Base-by-base conservation (phyloP, 1,140 invertebrate species). In the Leptinotarsa defecta region DNA sequence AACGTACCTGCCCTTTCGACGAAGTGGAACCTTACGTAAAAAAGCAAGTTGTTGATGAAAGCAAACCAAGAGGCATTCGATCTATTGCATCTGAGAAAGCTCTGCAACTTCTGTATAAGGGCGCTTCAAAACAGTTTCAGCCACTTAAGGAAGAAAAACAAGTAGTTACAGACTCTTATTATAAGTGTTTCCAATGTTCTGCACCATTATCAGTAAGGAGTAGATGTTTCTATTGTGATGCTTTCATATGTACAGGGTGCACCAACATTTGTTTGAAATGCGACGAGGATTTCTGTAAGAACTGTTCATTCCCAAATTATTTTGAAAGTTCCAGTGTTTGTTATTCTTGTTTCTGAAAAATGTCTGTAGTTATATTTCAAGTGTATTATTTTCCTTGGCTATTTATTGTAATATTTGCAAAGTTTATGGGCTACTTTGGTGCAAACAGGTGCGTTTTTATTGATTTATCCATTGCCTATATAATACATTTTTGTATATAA, bases 231-330 rank as follows among this genome's bases (percentile, higher is more conserved):
- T 73, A 65, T 73, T 73, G 71, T 49, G 71, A 73, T 13, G 22
- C 4, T 48, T 73, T 20, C 20, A 19, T 73, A 65, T 73, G 71
- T 73, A 11, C 27, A 65, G 22, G 19, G 13, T 73, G 71, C 63
- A 65, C 22, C 4, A 65, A 48, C 22, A n/a, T 49, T 65, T 73
- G 71, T 48, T 13, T 19, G 11, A 64, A 43, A 17, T 73, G 71
- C 34, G 71, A 73, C 43, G 57, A 65, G 22, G 71, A 73, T 57
- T 73, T 73, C n/a, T 73, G 71, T 48, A 73, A 65, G 48, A 73
- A 73, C 24, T 73, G 71, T 73, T 73, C 62, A 48, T 73, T 73
- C 63, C 61, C 63, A 20, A 64, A 49, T n/a, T 65, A 73, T 20
- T 20, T 15, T 3, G 63, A 64, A 43, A 48, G 57, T 20, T 22